Percentiles rank a stretch among this genome's conserved stretches.
phyloP scores from a whole-genome alignment of 1,140 invertebrate genomes.

The Hermetia illucens region DNA sequence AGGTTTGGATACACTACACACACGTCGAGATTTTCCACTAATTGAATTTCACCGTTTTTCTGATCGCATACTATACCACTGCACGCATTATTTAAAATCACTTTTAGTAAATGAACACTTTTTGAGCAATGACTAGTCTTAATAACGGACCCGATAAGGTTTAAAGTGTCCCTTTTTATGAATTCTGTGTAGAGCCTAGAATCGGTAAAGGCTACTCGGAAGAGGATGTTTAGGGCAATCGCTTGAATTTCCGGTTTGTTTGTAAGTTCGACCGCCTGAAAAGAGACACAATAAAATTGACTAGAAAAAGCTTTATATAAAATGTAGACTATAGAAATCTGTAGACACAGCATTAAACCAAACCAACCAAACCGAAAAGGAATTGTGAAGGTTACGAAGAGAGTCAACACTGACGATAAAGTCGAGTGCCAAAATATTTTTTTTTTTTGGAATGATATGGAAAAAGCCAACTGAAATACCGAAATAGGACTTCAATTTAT shows the following conservation, averaged over 20 bases:
- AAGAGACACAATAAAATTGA: neutral
- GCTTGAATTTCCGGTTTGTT: slow-evolving; percentile 17
- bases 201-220: slow-evolving; percentile 22
- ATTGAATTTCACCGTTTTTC: slow-evolving; percentile 15
- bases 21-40: slow-evolving; percentile 21
- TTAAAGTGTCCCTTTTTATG: slow-evolving; percentile 20
- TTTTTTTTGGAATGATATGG: too few relatives aligned
- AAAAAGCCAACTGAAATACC: too few relatives aligned
- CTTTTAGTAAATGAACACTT: slow-evolving; percentile 20
- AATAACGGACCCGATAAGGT: slow-evolving; percentile 25
- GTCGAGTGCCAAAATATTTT: too few relatives aligned
- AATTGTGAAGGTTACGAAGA: too few relatives aligned
- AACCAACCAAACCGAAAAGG: too few relatives aligned
- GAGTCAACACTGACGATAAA: too few relatives aligned
- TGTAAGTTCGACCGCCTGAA: slow-evolving; percentile 19
- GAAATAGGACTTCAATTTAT: too few relatives aligned
- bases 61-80: slow-evolving; percentile 19
- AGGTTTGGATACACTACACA: slow-evolving; percentile 21
- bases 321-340: too few relatives aligned
- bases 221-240: slow-evolving; percentile 19
- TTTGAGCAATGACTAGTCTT: slow-evolving; percentile 24
- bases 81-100: slow-evolving; percentile 26
- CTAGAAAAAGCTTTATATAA: too few relatives aligned
- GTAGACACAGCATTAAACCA: too few relatives aligned
- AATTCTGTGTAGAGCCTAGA: slow-evolving; percentile 25